Evolutionary conservation across 2,113 vertebrate species (phyloP).

Genomic region (Otolemur garnettii): DNA sequence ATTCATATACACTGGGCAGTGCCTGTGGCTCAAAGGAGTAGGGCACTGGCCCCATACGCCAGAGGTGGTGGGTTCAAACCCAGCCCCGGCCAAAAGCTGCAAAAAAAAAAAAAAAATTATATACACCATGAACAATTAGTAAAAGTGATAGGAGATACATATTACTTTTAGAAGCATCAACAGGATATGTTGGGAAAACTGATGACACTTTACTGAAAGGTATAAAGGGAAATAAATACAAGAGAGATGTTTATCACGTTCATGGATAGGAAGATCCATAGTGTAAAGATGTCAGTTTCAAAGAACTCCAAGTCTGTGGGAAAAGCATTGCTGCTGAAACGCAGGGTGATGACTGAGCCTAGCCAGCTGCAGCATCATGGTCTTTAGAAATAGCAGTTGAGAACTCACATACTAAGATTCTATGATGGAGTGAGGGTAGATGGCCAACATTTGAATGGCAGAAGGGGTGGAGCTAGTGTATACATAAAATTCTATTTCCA

Average conservation of each 20-base stretch:
- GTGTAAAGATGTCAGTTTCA: neutral
- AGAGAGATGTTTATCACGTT: neutral
- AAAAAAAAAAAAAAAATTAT: neutral
- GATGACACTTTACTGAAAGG: neutral
- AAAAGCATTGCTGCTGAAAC: neutral
- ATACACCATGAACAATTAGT: neutral
- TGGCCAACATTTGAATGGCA: neutral
- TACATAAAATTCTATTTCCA: neutral
- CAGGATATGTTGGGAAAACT: neutral
- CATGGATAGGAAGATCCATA: neutral
- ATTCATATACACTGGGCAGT: neutral
- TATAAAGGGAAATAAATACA: slow-evolving; percentile 31
- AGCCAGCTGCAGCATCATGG: neutral
- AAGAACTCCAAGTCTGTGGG: neutral
- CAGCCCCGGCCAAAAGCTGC: no score
- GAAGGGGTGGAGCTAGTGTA: neutral
- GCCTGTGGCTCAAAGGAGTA: no score
- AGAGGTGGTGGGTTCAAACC: no score
- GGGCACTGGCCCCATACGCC: no score
- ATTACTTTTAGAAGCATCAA: neutral
- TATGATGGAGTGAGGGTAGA: neutral
- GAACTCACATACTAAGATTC: neutral
- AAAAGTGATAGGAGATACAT: neutral
- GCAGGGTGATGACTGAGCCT: neutral
- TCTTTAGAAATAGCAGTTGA: neutral